phyloP scores from a whole-genome alignment of 2,888 invertebrate genomes.

The Tinea semifulvella region DNA sequence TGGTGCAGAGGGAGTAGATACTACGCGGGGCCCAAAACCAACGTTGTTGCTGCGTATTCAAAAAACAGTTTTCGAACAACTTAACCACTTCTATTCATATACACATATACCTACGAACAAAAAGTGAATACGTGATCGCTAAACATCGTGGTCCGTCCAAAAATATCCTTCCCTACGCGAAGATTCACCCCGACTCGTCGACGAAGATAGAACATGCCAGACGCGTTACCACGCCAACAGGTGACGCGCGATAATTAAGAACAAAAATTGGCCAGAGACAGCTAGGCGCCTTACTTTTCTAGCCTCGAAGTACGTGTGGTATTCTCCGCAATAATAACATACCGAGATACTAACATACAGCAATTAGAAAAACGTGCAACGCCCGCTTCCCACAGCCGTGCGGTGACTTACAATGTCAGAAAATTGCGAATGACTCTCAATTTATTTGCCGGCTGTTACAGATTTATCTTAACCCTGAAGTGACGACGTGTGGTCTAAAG shows the following conservation, averaged over 20 bases:
- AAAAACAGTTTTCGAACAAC: too few relatives aligned
- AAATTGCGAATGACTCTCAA: slow-evolving; percentile 12
- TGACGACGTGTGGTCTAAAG: too few relatives aligned
- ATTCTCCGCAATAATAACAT: slow-evolving; percentile 52
- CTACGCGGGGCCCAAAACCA: too few relatives aligned
- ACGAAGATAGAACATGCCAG: background rate
- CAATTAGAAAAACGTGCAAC: slow-evolving; percentile 50
- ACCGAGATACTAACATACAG: slow-evolving; percentile 31
- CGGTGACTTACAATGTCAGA: slow-evolving; percentile 11
- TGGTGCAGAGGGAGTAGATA: too few relatives aligned
- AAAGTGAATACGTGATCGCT: slow-evolving; percentile 2
- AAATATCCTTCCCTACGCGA: background rate
- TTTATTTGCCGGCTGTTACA: slow-evolving; percentile 9
- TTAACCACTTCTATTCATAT: too few relatives aligned
- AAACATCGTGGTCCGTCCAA: background rate
- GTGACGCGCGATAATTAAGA: slow-evolving; percentile 44
- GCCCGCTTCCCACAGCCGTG: slow-evolving; percentile 50
- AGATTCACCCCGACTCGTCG: background rate
- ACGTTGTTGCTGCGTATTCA: too few relatives aligned
- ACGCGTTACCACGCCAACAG: slow-evolving; percentile 19
- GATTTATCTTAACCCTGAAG: slow-evolving; percentile 3
- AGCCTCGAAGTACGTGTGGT: slow-evolving; percentile 44
- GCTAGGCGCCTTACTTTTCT: slow-evolving; percentile 59
- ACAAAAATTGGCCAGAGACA: slow-evolving; percentile 58
- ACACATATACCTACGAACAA: too few relatives aligned